These are phyloP conservation scores for Varanus salvator DNA, from an alignment of 2,113 vertebrate species.

Conservation along the genomic window DNA sequence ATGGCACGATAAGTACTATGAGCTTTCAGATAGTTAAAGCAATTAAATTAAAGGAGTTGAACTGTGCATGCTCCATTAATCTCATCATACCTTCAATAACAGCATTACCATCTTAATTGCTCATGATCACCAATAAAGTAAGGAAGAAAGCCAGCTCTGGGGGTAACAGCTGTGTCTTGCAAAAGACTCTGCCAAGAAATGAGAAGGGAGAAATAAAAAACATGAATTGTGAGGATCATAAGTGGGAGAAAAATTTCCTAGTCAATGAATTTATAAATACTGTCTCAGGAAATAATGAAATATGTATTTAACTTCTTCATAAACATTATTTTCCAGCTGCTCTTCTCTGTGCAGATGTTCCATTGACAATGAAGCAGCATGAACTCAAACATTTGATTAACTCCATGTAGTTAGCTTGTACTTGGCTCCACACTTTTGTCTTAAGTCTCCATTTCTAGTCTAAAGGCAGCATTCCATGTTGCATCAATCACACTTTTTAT, in stretches of 20 bases:
- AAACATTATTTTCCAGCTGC: neutral
- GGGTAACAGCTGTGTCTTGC: neutral
- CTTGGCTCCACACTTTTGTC: neutral
- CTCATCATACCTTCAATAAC: constrained; percentile 5
- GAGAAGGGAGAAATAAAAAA: neutral
- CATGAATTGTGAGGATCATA: neutral
- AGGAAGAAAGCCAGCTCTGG: constrained; percentile 9
- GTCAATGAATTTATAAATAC: neutral
- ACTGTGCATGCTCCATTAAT: neutral
- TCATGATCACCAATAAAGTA: constrained; percentile 16
- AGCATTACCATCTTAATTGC: constrained; percentile 27
- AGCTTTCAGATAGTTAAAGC: constrained; percentile 42
- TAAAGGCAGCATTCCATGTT: neutral
- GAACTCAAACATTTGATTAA: neutral
- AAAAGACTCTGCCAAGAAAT: neutral
- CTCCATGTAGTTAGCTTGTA: neutral
- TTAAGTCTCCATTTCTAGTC: accelerated
- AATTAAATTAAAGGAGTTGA: neutral
- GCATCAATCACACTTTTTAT: neutral
- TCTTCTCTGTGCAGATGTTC: neutral
- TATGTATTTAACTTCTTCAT: neutral
- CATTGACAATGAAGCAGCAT: neutral
- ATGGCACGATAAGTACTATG: neutral
- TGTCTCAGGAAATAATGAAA: constrained; percentile 4
- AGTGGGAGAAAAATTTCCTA: neutral